A percentile compares a stretch with the other conserved stretches of the same genome.
Conservation (phyloP, 2,888 invertebrate genomes). For the Tetramorium bicarinatum region DNA sequence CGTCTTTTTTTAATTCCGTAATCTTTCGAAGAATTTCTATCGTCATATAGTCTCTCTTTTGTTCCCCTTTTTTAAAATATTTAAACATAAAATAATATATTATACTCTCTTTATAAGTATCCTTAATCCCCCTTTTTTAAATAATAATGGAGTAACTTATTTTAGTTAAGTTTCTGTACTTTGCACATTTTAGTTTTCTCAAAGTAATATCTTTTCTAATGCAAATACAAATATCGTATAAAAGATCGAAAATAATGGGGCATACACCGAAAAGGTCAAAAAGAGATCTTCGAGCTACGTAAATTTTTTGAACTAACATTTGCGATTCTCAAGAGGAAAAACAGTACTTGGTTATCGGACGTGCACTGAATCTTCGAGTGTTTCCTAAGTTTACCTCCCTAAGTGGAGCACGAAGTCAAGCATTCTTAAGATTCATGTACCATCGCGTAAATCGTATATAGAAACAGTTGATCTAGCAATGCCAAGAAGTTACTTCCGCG, state of each 20-base stretch:
- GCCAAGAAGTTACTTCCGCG: background rate
- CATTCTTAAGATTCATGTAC: slow-evolving; percentile 31
- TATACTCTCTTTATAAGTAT: background rate
- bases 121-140: background rate
- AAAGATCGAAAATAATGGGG: slow-evolving; percentile 1
- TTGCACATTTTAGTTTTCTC: background rate
- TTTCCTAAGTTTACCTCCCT: slow-evolving; percentile 30
- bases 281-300: background rate
- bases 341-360: slow-evolving; percentile 14
- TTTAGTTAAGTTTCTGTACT: background rate
- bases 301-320: slow-evolving; percentile 52
- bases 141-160: background rate
- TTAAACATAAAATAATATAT: slow-evolving; percentile 10
- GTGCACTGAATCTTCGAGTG: slow-evolving; percentile 35
- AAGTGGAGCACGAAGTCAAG: slow-evolving; percentile 29
- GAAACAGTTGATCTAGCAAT: background rate
- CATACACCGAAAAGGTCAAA: background rate
- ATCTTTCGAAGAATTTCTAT: slow-evolving; percentile 27
- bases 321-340: slow-evolving; percentile 29
- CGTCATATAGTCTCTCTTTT: background rate
- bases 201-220: slow-evolving; percentile 12
- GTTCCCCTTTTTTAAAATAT: background rate
- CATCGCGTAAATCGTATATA: slow-evolving; percentile 26
- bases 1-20: slow-evolving; percentile 5
- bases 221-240: slow-evolving; percentile 17